Conservation (phyloP, 1,140 invertebrate genomes). For the Drosophila murphyi region DNA sequence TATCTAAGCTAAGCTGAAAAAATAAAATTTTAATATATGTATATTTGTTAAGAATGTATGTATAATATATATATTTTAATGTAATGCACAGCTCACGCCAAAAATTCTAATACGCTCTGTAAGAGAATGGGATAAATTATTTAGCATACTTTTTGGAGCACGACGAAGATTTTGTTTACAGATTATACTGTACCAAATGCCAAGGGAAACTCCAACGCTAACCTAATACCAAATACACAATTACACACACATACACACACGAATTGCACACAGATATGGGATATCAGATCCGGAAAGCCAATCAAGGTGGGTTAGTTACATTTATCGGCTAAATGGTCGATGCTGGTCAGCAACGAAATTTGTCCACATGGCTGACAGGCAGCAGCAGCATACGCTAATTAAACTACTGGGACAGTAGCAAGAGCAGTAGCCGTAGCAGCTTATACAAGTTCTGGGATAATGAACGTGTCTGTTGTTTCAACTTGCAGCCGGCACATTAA, state of each 20-base stretch:
- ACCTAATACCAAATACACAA: constrained; percentile 44
- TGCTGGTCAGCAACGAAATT: constrained; percentile 59
- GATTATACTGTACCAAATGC: constrained; percentile 23
- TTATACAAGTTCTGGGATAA: constrained; percentile 69
- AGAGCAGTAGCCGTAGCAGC: constrained; percentile 5
- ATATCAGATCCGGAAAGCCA: constrained; percentile 38
- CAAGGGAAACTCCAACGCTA: constrained; percentile 12
- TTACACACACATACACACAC: constrained; percentile 15
- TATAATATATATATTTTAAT: too few species aligned
- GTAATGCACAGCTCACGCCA: too few species aligned
- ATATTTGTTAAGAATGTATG: too few species aligned
- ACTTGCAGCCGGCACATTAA: constrained; percentile 53
- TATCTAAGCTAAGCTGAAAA: too few species aligned
- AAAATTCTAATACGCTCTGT: neutral
- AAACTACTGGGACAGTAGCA: constrained; percentile 58
- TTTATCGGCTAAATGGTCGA: constrained; percentile 65
- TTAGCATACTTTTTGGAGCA: constrained; percentile 8
- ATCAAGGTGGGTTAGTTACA: constrained; percentile 28
- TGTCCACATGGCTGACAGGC: constrained; percentile 70
- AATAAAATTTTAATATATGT: too few species aligned
- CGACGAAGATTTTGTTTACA: neutral
- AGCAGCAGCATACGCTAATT: constrained; percentile 70
- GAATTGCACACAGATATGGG: neutral
- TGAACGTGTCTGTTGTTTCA: constrained; percentile 49
- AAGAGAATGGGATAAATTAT: neutral